Evolutionary conservation across 2,888 invertebrate genomes (phyloP).

Genomic region (Cheilosia impressa): DNA sequence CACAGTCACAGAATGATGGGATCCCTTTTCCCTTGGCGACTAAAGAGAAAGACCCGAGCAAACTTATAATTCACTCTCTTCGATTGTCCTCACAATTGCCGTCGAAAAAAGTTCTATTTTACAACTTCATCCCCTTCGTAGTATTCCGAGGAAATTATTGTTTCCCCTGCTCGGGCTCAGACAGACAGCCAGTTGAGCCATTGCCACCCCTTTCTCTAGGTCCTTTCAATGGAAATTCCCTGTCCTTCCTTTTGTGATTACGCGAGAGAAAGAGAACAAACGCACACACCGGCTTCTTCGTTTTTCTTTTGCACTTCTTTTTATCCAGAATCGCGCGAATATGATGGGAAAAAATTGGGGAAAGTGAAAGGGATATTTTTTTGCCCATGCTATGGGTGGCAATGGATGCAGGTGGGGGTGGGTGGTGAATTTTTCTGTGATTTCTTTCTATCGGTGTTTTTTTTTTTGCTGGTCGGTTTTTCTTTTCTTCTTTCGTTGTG

Average conservation of each 20-base stretch:
- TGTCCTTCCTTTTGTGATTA: slow-evolving; percentile 62
- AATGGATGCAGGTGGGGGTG: slow-evolving; percentile 7
- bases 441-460: slow-evolving; percentile 51
- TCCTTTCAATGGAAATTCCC: slow-evolving; percentile 40
- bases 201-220: slow-evolving; percentile 34
- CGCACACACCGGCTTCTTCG: slow-evolving; percentile 64
- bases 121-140: slow-evolving; percentile 53
- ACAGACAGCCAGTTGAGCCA: slow-evolving; percentile 53
- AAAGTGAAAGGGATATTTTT: slow-evolving; percentile 75
- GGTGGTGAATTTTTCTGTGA: slow-evolving; percentile 53
- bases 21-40: slow-evolving; percentile 43
- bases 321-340: slow-evolving; percentile 53
- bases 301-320: slow-evolving; percentile 65
- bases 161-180: slow-evolving; percentile 59
- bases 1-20: slow-evolving; percentile 7
- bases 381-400: slow-evolving; percentile 11
- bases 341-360: slow-evolving; percentile 68
- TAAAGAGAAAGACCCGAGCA: slow-evolving; percentile 58
- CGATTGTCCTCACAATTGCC: slow-evolving; percentile 37
- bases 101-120: slow-evolving; percentile 1
- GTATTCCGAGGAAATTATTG: slow-evolving; percentile 36
- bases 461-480: slow-evolving; percentile 24
- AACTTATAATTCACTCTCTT: slow-evolving; percentile 61
- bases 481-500: slow-evolving; percentile 43
- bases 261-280: slow-evolving; percentile 63